Evolutionary conservation across 2,113 vertebrate genomes (phyloP).

Genomic region (Nothocercus julius): DNA sequence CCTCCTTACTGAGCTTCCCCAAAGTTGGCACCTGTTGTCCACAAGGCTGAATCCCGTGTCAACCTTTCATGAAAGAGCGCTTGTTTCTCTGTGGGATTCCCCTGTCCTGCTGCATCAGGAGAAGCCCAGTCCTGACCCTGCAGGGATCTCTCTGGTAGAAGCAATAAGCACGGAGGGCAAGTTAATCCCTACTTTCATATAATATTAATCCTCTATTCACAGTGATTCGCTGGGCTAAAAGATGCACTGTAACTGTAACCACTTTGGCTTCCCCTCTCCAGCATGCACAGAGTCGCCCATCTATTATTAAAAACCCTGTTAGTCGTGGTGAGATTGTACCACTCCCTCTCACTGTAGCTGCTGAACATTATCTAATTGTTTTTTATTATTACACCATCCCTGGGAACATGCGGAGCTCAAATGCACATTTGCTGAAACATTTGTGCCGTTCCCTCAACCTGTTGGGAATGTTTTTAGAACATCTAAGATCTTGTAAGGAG

Average conservation of each 20-base stretch:
- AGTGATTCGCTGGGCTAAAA: constrained; percentile 52
- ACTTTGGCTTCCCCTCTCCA: constrained; percentile 47
- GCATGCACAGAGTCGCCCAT: constrained; percentile 62
- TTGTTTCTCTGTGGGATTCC: not conserved
- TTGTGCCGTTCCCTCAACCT: constrained; percentile 54
- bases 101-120: not conserved
- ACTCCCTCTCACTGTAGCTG: constrained; percentile 59
- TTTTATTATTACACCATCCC: constrained; percentile 76
- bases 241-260: constrained; percentile 63
- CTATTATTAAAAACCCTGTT: constrained; percentile 80
- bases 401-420: constrained; percentile 62
- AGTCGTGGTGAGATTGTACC: constrained; percentile 71
- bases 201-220: constrained; percentile 56
- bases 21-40: not conserved
- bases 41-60: not conserved
- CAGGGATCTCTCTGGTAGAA: not conserved
- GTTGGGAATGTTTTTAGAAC: constrained; percentile 65
- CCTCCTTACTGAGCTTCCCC: not conserved
- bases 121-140: not conserved
- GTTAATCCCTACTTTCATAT: constrained; percentile 32
- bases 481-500: constrained; percentile 66
- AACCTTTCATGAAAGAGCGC: accelerated
- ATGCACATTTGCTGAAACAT: constrained; percentile 68
- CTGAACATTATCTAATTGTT: constrained; percentile 76
- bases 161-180: not conserved